phyloP scores from a whole-genome alignment of 2,113 vertebrate genomes.

The Ovis canadensis region DNA sequence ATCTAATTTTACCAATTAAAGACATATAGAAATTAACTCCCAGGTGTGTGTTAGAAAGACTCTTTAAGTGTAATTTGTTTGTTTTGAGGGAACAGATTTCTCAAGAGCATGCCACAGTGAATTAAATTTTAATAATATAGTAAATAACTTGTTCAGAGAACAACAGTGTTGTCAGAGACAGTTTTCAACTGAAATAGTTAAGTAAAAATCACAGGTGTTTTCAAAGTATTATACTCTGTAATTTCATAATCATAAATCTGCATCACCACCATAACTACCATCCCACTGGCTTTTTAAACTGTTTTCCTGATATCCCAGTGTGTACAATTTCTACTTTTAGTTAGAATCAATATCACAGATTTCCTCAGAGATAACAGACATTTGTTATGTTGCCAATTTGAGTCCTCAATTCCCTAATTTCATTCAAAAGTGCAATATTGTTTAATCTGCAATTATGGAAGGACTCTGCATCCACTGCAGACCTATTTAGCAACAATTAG shows the following conservation, averaged over 20 bases:
- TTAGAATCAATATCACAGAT: constrained; percentile 9
- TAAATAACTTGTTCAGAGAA: not conserved
- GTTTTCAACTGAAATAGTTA: not conserved
- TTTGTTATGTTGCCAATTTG: constrained; percentile 6
- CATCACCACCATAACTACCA: not conserved
- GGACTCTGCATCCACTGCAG: not conserved
- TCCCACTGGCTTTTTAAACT: not conserved
- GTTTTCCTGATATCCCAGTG: not conserved
- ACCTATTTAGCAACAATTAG: not conserved
- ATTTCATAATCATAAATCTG: not conserved
- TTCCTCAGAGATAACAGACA: not conserved
- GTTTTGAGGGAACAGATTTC: not conserved
- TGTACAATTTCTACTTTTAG: not conserved
- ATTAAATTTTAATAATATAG: constrained; percentile 18
- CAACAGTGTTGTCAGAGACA: not conserved
- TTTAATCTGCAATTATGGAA: not conserved
- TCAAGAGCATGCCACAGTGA: not conserved
- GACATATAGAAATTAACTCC: not conserved
- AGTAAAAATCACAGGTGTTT: not conserved
- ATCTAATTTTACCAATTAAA: not conserved
- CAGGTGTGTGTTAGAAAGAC: not conserved
- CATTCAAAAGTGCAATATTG: not conserved
- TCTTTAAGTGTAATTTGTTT: not conserved
- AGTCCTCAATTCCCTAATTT: constrained; percentile 32
- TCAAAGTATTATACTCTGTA: not conserved